phyloP scores from a whole-genome alignment of 2,113 vertebrate genomes.

The Mus musculus region DNA sequence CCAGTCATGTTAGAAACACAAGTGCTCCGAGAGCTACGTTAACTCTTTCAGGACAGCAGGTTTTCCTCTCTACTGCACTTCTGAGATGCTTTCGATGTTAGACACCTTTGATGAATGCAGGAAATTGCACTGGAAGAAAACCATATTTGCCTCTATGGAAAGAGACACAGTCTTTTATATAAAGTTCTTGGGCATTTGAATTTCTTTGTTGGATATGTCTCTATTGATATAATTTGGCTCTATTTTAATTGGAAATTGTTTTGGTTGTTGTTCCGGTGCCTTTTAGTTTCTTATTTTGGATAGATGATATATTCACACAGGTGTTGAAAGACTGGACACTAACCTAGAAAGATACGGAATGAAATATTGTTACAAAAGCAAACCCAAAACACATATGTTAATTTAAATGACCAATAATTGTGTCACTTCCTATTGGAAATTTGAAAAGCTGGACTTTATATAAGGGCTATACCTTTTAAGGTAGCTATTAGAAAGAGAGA shows the following conservation, averaged over 20 bases:
- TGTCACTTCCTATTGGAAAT: neutral
- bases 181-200: neutral
- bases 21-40: neutral
- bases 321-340: neutral
- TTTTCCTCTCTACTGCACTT: neutral
- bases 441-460: neutral
- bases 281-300: neutral
- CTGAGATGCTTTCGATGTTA: neutral
- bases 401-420: neutral
- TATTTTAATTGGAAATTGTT: neutral
- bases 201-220: neutral
- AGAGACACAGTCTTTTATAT: neutral
- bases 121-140: neutral
- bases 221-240: neutral
- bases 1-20: neutral
- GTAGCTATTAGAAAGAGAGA: neutral
- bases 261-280: neutral
- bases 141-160: neutral
- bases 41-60: constrained; percentile 28
- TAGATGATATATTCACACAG: neutral
- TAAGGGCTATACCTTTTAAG: neutral
- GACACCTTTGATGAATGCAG: neutral
- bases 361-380: neutral
- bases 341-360: neutral
- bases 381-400: neutral